These are phyloP conservation scores for Terrapene triunguis DNA, from an alignment of 2,113 vertebrate species.

Conservation along the genomic window DNA sequence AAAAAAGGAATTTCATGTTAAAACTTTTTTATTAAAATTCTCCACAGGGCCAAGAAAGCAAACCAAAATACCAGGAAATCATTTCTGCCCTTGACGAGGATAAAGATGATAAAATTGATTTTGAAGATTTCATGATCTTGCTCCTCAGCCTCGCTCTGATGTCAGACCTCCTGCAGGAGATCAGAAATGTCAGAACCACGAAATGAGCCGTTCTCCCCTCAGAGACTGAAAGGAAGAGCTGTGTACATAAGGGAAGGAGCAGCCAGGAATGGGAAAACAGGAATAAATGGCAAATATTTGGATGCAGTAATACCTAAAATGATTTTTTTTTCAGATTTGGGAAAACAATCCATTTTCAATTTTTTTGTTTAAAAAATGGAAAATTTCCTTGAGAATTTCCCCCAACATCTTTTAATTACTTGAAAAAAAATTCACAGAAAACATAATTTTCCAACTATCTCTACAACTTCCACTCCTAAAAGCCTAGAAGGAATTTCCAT, in stretches of 20 bases:
- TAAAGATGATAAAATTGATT: slow-evolving; percentile 75
- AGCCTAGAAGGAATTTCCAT: not conserved
- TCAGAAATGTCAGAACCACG: slow-evolving; percentile 61
- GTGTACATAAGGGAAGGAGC: not conserved
- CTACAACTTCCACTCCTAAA: not conserved
- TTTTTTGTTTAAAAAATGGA: not conserved
- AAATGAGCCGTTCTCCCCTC: slow-evolving; percentile 56
- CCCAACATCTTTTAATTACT: not conserved
- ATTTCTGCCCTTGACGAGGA: slow-evolving; percentile 80
- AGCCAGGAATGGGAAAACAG: not conserved
- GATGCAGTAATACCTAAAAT: not conserved
- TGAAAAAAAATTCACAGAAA: not conserved
- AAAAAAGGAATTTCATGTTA: not conserved
- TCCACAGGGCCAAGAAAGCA: slow-evolving; percentile 82
- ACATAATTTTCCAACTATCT: not conserved
- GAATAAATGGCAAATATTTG: not conserved
- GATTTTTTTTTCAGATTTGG: not conserved
- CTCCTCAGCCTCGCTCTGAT: slow-evolving; percentile 79
- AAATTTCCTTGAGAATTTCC: not conserved
- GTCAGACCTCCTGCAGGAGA: slow-evolving; percentile 82
- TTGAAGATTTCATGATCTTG: slow-evolving; percentile 85
- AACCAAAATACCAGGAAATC: slow-evolving; percentile 81
- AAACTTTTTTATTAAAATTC: not conserved
- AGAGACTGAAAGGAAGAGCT: not conserved
- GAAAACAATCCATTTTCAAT: not conserved